Percentiles rank a stretch among this genome's conserved stretches.
Evolutionary conservation across 2,113 vertebrate species (phyloP).

Genomic region (Pitta sordida): DNA sequence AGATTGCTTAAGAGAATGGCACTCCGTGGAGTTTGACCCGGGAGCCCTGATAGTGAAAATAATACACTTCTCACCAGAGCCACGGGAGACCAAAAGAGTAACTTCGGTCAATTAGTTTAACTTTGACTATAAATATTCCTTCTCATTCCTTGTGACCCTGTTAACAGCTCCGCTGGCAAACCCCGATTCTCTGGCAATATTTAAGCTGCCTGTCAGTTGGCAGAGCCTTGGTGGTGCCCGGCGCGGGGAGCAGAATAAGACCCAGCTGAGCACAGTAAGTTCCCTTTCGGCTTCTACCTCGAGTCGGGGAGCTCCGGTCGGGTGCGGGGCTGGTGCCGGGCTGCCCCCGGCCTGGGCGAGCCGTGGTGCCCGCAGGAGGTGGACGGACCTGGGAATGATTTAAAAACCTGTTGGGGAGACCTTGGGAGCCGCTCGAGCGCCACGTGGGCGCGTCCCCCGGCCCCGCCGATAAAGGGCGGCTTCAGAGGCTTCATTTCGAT

Average conservation of each 20-base stretch:
- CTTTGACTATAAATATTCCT: slow-evolving; percentile 55
- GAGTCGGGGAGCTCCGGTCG: not conserved
- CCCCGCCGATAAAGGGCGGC: slow-evolving; percentile 12
- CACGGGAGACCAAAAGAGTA: slow-evolving; percentile 5
- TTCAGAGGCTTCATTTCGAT: slow-evolving; percentile 28
- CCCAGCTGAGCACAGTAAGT: slow-evolving; percentile 61
- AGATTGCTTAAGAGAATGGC: slow-evolving; percentile 48
- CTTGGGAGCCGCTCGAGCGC: not conserved
- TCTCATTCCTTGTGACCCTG: slow-evolving; percentile 48
- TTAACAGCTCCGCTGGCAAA: slow-evolving; percentile 55
- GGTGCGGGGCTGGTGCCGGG: not conserved
- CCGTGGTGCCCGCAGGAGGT: not conserved
- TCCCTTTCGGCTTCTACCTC: slow-evolving; percentile 5
- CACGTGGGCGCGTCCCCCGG: not conserved
- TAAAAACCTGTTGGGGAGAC: not conserved
- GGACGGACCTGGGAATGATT: not conserved
- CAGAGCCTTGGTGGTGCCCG: slow-evolving; percentile 35
- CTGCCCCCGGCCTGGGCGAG: not conserved
- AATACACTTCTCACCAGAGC: slow-evolving; percentile 9
- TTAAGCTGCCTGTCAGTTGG: slow-evolving; percentile 57
- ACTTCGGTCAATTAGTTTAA: slow-evolving; percentile 33
- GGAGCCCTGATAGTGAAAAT: slow-evolving; percentile 50
- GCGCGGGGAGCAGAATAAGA: slow-evolving; percentile 38
- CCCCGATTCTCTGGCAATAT: slow-evolving; percentile 56
- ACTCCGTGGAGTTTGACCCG: slow-evolving; percentile 65